Base-by-base conservation (phyloP, 1,140 invertebrate genomes). In the Lineus longissimus region DNA sequence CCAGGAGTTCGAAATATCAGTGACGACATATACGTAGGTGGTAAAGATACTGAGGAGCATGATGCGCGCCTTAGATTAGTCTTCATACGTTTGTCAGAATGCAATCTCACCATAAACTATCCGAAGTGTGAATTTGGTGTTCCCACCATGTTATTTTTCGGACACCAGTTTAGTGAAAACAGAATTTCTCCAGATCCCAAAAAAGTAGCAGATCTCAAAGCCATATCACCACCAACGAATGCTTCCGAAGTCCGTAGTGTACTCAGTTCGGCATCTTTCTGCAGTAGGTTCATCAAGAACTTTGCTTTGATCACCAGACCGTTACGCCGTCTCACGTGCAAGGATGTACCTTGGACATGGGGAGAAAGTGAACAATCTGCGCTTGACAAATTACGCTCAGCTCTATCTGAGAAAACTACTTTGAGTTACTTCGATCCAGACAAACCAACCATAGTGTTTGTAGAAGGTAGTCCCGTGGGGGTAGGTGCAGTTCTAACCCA, bases 381-480 rank as follows among this genome's bases (percentile, higher is more conserved):
- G 11, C 71, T 73, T 40, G 43, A 73, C 0, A 43, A 27, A 2
- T 22, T 73, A n/a, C 69, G 68, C 47, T 4, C 62, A 11, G 22
- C 6, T n/a, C n/a, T n/a, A n/a, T n/a, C n/a, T n/a, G n/a, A n/a
- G n/a, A n/a, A n/a, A n/a, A n/a, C n/a, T n/a, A 6, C 23, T 15
- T 59, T 75, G 59, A 23, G 66, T 22, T 71, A 71, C 40, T 70
- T 70, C 45, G 43, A 71, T 56, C 64, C 60, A 1, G n/a, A n/a
- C n/a, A n/a, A n/a, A n/a, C n/a, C n/a, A n/a, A n/a, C n/a, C n/a
- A n/a, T n/a, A n/a, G n/a, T 70, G 0, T 11, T 47, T 25, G 77
- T 80, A 7, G 81, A 84, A 70, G 82, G 80, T 0, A 79, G 76
- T 58, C 81, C 81, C 15, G 75, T 79, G 13, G 79, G 70, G 7